phyloP scores from a whole-genome alignment of 92 coral and sea anemone genomes.

The Galaxea fascicularis region DNA sequence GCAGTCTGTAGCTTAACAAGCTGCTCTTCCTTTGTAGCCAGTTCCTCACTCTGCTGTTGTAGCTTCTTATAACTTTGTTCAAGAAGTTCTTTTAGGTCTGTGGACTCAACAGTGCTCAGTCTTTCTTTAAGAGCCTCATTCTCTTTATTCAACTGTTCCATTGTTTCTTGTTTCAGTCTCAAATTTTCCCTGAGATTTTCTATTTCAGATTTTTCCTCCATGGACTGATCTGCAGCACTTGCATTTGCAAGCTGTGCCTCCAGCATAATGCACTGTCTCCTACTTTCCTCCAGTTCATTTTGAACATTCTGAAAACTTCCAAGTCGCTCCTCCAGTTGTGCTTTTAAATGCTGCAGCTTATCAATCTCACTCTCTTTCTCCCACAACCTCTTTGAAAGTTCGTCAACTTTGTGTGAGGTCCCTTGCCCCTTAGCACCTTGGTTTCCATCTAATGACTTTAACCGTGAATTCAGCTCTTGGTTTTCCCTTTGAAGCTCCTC shows the following conservation, averaged over 20 bases:
- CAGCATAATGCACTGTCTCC: conserved; percentile 71
- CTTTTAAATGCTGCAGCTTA: conserved; percentile 70
- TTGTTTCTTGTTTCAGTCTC: conserved; percentile 75
- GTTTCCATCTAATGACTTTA: conserved; percentile 37
- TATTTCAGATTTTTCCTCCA: conserved; percentile 79
- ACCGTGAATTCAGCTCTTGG: conserved; percentile 46
- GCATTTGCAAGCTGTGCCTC: conserved; percentile 78
- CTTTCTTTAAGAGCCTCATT: conserved; percentile 79
- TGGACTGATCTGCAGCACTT: conserved; percentile 60
- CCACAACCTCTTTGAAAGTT: conserved; percentile 77
- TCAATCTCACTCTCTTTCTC: conserved; percentile 87
- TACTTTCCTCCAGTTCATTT: conserved; percentile 78
- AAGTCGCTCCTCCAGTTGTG: conserved; percentile 74
- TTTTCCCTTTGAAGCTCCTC: conserved; percentile 74
- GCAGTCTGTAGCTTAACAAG: conserved; percentile 57
- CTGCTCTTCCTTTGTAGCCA: conserved; percentile 64
- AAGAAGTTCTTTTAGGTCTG: conserved; percentile 79
- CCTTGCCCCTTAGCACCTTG: conserved; percentile 65
- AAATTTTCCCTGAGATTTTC: conserved; percentile 78
- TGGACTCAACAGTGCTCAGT: conserved; percentile 70
- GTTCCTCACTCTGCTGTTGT: conserved; percentile 69
- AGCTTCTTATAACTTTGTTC: conserved; percentile 85
- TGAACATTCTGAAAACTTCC: conserved; percentile 82
- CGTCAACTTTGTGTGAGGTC: conserved; percentile 79
- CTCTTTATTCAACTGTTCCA: conserved; percentile 77